Evolutionary conservation across 2,113 vertebrate genomes (phyloP), one percentile per base, ranked within the genome.

Genomic region (Eulemur macaco): DNA sequence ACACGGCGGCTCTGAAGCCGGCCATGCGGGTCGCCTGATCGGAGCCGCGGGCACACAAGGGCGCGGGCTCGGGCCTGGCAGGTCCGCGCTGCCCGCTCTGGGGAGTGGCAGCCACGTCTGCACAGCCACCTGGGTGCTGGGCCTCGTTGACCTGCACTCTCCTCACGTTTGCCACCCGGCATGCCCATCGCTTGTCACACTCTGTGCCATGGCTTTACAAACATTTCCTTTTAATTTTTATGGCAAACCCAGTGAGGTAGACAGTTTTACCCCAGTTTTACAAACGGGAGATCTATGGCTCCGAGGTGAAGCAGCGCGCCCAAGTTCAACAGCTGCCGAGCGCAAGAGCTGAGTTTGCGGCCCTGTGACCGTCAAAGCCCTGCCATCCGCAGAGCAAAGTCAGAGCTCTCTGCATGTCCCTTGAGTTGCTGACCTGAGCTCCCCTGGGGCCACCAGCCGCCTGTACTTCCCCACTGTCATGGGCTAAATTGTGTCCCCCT

Each of bases 61-160:
- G 1, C 42, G 42, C 42, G 5, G 42, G 42, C 42, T 42, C 5
- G 42, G 5, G 42, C 42, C 42, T 42, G 42, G 42, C 42, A 42
- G 42, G 42, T 42, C 42, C 1, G 6, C 5, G 6, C 76, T 27
- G 5, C 6, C n/a, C 14, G 2, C 27, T 52, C 15, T 29, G 58
- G 73, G 14, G 42, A 27, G 37, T 2, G 45, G 31, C n/a, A 8
- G 14, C 18, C 31, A 27, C 23, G 8, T 10, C 10, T 25, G 23
- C 23, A 60, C 58, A 27, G 8, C 3, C 0, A 6, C 34, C n/a
- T 64, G 31, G 7, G 9, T 8, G 8, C 64, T 0, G 1, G 10
- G 14, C 23, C 13, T 20, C 7, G 23, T 58, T 4, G 39, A 5
- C 4, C 15, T 20, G 39, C 74, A 50, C 9, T 11, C n/a, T 23